These are phyloP conservation scores for Salvelinus fontinalis DNA, from an alignment of 2,113 vertebrate genomes.

Conservation along the genomic window DNA sequence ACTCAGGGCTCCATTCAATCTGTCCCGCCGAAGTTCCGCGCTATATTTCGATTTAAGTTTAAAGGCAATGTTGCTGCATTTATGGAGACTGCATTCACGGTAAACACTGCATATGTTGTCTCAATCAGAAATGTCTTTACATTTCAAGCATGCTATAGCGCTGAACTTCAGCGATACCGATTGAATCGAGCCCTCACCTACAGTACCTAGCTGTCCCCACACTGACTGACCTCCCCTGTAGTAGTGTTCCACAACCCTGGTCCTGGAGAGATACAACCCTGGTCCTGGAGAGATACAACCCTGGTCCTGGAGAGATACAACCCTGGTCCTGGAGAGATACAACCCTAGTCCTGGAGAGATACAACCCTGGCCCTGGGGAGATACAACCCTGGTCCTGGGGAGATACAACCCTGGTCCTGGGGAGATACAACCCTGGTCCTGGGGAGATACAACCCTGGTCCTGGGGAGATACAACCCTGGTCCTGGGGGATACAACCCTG, in stretches of 20 bases:
- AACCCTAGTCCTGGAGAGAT: too few species aligned
- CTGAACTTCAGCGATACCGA: too few species aligned
- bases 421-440: background rate
- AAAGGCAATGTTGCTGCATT: too few species aligned
- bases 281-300: too few species aligned
- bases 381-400: background rate
- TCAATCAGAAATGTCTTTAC: too few species aligned
- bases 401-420: background rate
- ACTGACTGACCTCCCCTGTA: too few species aligned
- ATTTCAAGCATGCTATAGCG: too few species aligned
- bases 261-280: conserved; percentile 8
- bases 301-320: too few species aligned
- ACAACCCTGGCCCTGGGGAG: background rate
- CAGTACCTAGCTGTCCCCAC: conserved; percentile 41
- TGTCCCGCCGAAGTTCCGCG: too few species aligned
- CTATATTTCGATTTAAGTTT: too few species aligned
- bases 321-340: background rate
- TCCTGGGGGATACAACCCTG: conserved; percentile 9
- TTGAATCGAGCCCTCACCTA: conserved; percentile 26
- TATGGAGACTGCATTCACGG: too few species aligned
- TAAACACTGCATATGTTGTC: too few species aligned
- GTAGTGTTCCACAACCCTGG: background rate
- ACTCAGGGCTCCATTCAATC: background rate
- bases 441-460: background rate
- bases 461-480: conserved; percentile 5